A percentile compares a stretch with the other conserved stretches of the same genome.
These are phyloP conservation scores for Ridgeia piscesae DNA, from an alignment of 1,140 invertebrate species.

Conservation along the genomic window DNA sequence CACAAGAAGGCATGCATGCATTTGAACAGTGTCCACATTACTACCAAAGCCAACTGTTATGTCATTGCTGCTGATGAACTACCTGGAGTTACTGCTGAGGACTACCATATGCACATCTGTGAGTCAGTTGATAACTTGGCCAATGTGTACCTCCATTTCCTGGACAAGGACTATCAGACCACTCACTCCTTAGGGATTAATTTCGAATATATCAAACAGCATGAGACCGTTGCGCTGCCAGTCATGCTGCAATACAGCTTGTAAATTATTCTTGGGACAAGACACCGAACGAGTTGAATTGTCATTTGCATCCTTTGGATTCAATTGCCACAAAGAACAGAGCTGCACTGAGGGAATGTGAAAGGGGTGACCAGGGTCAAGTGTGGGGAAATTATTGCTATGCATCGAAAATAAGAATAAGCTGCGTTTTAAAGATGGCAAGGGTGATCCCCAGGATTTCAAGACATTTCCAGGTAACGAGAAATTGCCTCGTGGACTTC, in stretches of 20 bases:
- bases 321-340: too few relatives aligned
- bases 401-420: conserved; percentile 5
- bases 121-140: background rate
- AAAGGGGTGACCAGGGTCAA: too few relatives aligned
- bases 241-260: conserved; percentile 10
- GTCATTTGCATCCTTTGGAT: too few relatives aligned
- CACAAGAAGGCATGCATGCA: conserved; percentile 9
- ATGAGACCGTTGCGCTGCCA: conserved; percentile 1
- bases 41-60: background rate
- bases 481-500: conserved; percentile 9
- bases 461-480: background rate
- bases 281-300: background rate
- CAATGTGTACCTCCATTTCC: too few relatives aligned
- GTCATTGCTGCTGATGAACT: conserved; percentile 1
- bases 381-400: background rate
- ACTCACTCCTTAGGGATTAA: background rate
- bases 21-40: background rate
- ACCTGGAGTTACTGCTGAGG: background rate
- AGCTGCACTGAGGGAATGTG: too few relatives aligned
- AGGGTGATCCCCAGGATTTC: background rate
- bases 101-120: conserved; percentile 7
- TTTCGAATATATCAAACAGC: background rate
- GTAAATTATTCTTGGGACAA: conserved; percentile 9
- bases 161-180: background rate
- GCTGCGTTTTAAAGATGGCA: conserved; percentile 6